Base-by-base conservation (phyloP, 2,113 vertebrate genomes). In the Podiceps cristatus region DNA sequence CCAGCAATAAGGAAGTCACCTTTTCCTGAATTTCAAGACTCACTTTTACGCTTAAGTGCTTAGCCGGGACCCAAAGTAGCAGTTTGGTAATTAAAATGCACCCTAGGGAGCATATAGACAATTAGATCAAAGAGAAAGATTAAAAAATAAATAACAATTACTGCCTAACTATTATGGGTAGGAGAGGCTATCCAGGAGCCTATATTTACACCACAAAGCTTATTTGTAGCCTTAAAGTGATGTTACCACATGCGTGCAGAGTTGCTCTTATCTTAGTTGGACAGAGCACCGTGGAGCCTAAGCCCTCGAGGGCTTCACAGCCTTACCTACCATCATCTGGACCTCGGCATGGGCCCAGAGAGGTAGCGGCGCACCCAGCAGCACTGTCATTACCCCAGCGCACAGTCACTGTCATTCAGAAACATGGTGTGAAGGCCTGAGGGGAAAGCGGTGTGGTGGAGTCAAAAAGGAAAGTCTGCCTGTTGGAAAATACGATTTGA, bases 111-210 rank as follows among this genome's bases (percentile, higher is more conserved):
- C 31, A 71, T 47, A 92, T 40, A 62, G 71, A 71, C 71, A 95
- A 90, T 91, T 95, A 94, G 94, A 95, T 93, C 77, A 87, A 93
- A 94, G 71, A 13, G 40, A 85, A 91, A 14, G 7, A 69, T 79
- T 92, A 50, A 96, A 93, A 95, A 95, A 86, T 72, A 95, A 94
- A 87, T 88, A 96, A 91, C 69, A 91, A 82, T 88, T 96, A 82
- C 53, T 86, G 63, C 83, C 68, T 82, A 82, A 82, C 84, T 82
- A 89, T 85, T 78, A 79, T 88, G 49, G 40, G 33, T 49, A 93
- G 24, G 74, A 94, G 40, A 96, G 29, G 31, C 81, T 96, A 59
- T 76, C 78, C 66, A 90, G 59, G 85, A 95, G 69, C 49, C 24
- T 79, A 16, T 93, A 73, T 93, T 95, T 93, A 90, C 53, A 88